phyloP scores from a whole-genome alignment of 2,113 vertebrate species.

The Bubo blakistoni region DNA sequence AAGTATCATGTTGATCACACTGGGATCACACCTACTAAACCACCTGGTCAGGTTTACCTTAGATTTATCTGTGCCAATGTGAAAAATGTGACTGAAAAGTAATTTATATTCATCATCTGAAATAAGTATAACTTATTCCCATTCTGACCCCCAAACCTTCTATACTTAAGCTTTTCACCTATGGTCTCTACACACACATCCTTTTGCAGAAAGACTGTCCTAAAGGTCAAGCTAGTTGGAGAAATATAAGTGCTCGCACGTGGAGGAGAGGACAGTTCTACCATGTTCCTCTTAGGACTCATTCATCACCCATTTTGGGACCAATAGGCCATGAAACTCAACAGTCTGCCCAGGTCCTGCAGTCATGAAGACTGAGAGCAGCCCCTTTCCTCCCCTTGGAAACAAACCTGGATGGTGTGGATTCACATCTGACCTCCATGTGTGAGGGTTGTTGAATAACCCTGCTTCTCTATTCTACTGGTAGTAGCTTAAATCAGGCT shows the following conservation, averaged over 20 bases:
- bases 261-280: neutral
- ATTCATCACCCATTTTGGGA: neutral
- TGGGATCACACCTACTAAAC: neutral
- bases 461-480: neutral
- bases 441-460: neutral
- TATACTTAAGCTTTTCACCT: neutral
- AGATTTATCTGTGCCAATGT: neutral
- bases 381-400: neutral
- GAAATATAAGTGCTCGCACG: neutral
- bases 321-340: neutral
- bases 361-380: neutral
- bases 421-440: neutral
- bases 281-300: neutral
- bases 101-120: neutral
- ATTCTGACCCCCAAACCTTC: neutral
- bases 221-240: neutral
- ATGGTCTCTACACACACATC: neutral
- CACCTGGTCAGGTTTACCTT: neutral
- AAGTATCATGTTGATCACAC: neutral
- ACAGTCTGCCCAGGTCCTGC: neutral
- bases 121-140: neutral
- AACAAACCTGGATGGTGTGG: neutral
- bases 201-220: neutral
- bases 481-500: neutral
- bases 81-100: neutral